Conservation (phyloP, 2,888 invertebrate genomes). For the Phengaris arion region DNA sequence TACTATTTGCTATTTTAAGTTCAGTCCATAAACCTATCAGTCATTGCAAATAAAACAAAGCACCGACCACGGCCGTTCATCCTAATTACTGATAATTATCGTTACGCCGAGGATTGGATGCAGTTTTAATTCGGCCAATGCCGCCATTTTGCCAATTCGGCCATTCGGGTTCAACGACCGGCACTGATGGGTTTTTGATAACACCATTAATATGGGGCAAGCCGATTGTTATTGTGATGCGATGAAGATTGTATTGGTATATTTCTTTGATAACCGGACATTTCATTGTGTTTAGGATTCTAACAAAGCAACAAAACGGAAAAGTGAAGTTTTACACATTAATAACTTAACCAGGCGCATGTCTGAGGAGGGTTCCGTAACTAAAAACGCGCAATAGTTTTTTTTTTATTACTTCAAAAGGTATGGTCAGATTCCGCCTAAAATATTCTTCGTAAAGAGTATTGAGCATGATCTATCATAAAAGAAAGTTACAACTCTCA, state of each 20-base stretch:
- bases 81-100: slow-evolving; percentile 71
- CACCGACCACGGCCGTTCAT: slow-evolving; percentile 46
- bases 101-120: slow-evolving; percentile 55
- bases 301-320: no score
- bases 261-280: background rate
- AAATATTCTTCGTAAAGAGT: no score
- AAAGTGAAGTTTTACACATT: no score
- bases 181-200: slow-evolving; percentile 70
- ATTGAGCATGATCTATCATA: no score
- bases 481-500: no score
- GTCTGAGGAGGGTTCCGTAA: no score
- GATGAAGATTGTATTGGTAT: slow-evolving; percentile 27
- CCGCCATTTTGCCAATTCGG: slow-evolving; percentile 43
- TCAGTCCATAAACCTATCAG: background rate
- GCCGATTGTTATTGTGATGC: slow-evolving; percentile 39
- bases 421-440: no score
- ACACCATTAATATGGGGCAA: slow-evolving; percentile 60
- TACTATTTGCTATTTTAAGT: background rate
- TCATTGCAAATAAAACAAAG: slow-evolving; percentile 31
- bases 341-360: no score
- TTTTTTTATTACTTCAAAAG: no score
- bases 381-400: no score
- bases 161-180: slow-evolving; percentile 55
- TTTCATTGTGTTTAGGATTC: background rate
- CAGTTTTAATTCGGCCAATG: slow-evolving; percentile 70